phyloP scores from a whole-genome alignment of 2,888 invertebrate genomes.

The Caenorhabditis sp. region DNA sequence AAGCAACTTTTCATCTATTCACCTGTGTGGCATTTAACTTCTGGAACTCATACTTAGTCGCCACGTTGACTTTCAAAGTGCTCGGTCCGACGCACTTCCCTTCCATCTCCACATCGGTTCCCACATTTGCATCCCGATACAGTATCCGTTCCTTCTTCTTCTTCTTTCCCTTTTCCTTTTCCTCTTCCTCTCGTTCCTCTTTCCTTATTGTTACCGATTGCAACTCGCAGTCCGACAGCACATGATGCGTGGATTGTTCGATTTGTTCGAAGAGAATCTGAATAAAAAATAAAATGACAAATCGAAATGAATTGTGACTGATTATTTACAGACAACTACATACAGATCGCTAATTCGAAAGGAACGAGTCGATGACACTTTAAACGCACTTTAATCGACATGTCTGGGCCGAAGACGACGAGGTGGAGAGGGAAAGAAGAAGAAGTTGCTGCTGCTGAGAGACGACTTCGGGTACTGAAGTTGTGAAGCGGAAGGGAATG shows the following conservation, averaged over 20 bases:
- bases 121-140: conserved; percentile 40
- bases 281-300: too few species aligned
- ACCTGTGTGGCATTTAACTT: conserved; percentile 63
- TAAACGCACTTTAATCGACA: conserved; percentile 58
- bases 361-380: too few species aligned
- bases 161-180: too few species aligned
- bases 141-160: conserved; percentile 5
- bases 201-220: conserved; percentile 44
- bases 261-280: conserved; percentile 64
- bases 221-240: conserved; percentile 48
- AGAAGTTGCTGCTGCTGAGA: neutral
- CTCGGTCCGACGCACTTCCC: conserved; percentile 57
- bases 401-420: conserved; percentile 16
- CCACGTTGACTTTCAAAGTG: conserved; percentile 48
- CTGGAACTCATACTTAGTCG: conserved; percentile 60
- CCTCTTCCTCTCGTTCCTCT: conserved; percentile 24
- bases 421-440: neutral
- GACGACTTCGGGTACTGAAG: neutral
- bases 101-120: conserved; percentile 45
- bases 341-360: too few species aligned
- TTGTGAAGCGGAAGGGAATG: conserved; percentile 52
- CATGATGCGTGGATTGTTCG: conserved; percentile 33
- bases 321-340: too few species aligned
- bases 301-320: too few species aligned
- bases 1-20: neutral